Percentiles rank a stretch among this genome's conserved stretches.
phyloP scores from a whole-genome alignment of 2,797 vertebrate genomes.

The Danio tinwini region DNA sequence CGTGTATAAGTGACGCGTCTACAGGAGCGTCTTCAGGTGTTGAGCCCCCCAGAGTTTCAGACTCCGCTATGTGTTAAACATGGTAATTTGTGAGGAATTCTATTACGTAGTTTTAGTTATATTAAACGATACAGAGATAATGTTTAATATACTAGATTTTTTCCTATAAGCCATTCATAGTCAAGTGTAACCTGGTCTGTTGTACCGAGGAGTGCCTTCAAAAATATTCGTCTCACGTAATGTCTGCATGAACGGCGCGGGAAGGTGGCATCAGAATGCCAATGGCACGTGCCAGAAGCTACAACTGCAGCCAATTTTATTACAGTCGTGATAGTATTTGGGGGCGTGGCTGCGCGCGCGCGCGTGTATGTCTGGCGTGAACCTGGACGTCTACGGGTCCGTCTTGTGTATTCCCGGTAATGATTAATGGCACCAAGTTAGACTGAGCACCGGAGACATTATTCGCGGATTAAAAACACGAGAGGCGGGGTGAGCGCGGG shows the following conservation, averaged over 20 bases:
- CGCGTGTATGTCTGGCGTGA: constrained; percentile 12
- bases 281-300: constrained; percentile 43
- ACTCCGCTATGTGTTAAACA: neutral
- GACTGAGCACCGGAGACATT: constrained; percentile 23
- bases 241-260: constrained; percentile 27
- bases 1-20: constrained; percentile 35
- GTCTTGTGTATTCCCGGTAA: constrained; percentile 9
- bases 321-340: constrained; percentile 47
- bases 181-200: neutral
- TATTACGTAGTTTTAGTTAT: neutral
- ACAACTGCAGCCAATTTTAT: constrained; percentile 44
- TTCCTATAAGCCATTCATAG: too few species aligned
- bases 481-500: constrained; percentile 12
- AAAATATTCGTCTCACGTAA: constrained; percentile 45
- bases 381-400: constrained; percentile 36
- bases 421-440: constrained; percentile 26
- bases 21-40: constrained; percentile 25
- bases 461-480: constrained; percentile 7
- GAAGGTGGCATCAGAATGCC: constrained; percentile 43
- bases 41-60: constrained; percentile 24
- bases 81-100: neutral
- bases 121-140: neutral
- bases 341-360: constrained; percentile 47
- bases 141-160: neutral
- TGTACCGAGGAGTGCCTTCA: neutral